Base-by-base conservation (phyloP, 2,888 invertebrate species). In the Erebia palarica region DNA sequence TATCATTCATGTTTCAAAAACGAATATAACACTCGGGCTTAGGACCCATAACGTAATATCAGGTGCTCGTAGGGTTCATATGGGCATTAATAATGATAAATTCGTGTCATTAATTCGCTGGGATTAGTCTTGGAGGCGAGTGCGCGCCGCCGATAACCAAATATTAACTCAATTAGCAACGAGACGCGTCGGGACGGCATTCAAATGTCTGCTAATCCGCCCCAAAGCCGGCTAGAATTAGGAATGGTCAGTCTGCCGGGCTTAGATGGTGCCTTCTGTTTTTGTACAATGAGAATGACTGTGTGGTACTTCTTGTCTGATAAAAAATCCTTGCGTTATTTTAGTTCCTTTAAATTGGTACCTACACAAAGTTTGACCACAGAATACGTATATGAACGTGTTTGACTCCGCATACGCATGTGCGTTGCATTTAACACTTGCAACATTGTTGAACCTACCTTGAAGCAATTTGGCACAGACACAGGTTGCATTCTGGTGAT, bases 91-190 rank as follows among this genome's bases (percentile, higher is more conserved):
- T 92, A 92, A 92, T 92, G 92, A 93, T 90, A 93, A 92, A 93
- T 93, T 90, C 82, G 83, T 82, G 91, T 90, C 92, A 92, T 93
- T 93, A 93, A 92, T 92, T 88, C 90, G 84, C 78, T 65, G 74
- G 92, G 92, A 88, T 93, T 91, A 92, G 90, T 85, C 86, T 85
- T 85, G 83, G 82, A 79, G 82, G 84, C 80, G 91, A 86, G 89
- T 93, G 93, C 85, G 88, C 87, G 86, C 80, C 80, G 81, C 89
- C 90, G 94, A 94, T 94, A 94, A 92, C 93, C 93, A 93, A 93
- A 93, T 93, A 93, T 93, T 92, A 93, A 92, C 91, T 93, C 92
- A 93, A 93, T 94, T 94, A 94, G 93, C 85, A 83, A 82, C 80
- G 84, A 87, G 88, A 85, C 84, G 86, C 78, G 85, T 75, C 80